A percentile compares a stretch with the other conserved stretches of the same genome.
These are phyloP conservation scores for Aphidius ervi DNA, from an alignment of 1,140 invertebrate genomes.

Conservation along the genomic window DNA sequence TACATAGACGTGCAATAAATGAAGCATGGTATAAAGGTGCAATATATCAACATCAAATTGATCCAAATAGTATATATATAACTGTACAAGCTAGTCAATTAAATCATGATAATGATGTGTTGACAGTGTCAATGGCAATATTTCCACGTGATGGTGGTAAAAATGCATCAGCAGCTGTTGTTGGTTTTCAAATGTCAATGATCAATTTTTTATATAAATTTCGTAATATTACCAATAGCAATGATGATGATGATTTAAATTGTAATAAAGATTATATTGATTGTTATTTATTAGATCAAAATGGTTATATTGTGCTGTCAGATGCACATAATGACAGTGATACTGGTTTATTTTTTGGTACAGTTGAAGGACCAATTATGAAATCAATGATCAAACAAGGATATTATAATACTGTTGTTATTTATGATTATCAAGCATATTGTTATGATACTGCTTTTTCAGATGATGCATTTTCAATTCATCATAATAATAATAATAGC, in stretches of 20 bases:
- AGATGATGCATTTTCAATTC: slow-evolving; percentile 15
- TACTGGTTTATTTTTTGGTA: slow-evolving; percentile 81
- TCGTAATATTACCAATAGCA: slow-evolving; percentile 59
- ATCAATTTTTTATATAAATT: slow-evolving; percentile 63
- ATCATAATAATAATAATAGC: not conserved
- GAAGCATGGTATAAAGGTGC: slow-evolving; percentile 91
- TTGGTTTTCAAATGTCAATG: slow-evolving; percentile 80
- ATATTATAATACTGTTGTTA: slow-evolving; percentile 70
- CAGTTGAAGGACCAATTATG: slow-evolving; percentile 75
- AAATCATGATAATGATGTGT: slow-evolving; percentile 52
- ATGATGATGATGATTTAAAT: slow-evolving; percentile 31
- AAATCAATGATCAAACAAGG: slow-evolving; percentile 68
- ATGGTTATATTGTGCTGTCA: slow-evolving; percentile 82
- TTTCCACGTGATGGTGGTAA: slow-evolving; percentile 73
- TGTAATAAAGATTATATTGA: slow-evolving; percentile 61
- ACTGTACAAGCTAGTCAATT: slow-evolving; percentile 32
- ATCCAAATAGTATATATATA: slow-evolving; percentile 57
- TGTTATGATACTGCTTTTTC: slow-evolving; percentile 54
- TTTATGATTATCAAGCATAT: slow-evolving; percentile 84
- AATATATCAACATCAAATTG: slow-evolving; percentile 76
- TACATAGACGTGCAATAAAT: slow-evolving; percentile 76
- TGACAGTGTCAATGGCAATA: slow-evolving; percentile 81
- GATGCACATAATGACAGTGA: slow-evolving; percentile 65
- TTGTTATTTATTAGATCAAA: slow-evolving; percentile 84
- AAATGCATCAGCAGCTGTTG: slow-evolving; percentile 80